Evolutionary conservation across 1,140 invertebrate species (phyloP), one percentile per base, ranked within the genome.

Genomic region (Coenobita brevimanus): DNA sequence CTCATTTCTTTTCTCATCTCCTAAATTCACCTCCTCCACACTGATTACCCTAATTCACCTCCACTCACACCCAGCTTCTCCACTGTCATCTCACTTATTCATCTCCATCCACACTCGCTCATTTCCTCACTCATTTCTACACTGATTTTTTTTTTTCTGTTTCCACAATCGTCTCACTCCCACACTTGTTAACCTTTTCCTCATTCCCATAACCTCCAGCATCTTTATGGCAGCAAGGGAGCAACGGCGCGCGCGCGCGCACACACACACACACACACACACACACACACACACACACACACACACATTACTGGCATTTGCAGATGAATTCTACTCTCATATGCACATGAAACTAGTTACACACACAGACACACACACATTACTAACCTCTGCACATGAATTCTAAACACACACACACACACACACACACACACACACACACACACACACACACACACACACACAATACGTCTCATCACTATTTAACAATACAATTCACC

Each of bases 251-350:
- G 41, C 67, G 41, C 67, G 41, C 67, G 41, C 67, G 41, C 67
- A 71, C 67, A 33, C 64, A 69, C 64, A 69, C 64, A 69, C 64
- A 69, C 64, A 69, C 64, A 69, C 64, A 69, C 64, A 69, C 64
- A 27, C 24, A 69, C 64, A 69, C 8, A 8, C 64, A 69, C 21
- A 10, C 10, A 13, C 6, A 4, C 4, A 24, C 62, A 64, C 30
- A 3, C n/a, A 24, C 30, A 64, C 6, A 64, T 24, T 64, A 6
- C 62, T 64, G 6, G 6, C 62, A 64, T 64, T 3, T 6, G 30
- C 13, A 57, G n/a, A 57, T 13, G 10, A 57, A n/a, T n/a, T n/a
- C n/a, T n/a, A n/a, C n/a, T n/a, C n/a, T n/a, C n/a, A n/a, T n/a
- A n/a, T n/a, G n/a, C n/a, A n/a, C n/a, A n/a, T n/a, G n/a, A n/a